Evolutionary conservation across 2,797 vertebrate genomes (phyloP).

Genomic region (Cygnus olor): DNA sequence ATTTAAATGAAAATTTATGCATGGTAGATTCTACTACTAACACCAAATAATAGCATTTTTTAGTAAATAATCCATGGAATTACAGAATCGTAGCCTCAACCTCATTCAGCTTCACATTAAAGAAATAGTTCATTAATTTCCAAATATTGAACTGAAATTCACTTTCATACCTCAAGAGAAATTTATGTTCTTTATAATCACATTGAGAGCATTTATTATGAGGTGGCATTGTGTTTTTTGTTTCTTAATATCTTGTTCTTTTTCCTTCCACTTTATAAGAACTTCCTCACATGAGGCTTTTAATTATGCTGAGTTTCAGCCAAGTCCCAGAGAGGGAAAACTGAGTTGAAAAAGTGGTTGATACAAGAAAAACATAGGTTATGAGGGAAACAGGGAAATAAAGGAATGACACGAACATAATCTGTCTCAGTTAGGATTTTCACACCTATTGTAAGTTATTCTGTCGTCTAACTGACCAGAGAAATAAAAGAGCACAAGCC

Average conservation of each 20-base stretch:
- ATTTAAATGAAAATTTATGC: neutral
- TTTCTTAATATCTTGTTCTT: neutral
- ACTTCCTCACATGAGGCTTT: neutral
- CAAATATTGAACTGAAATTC: neutral
- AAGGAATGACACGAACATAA: conserved; percentile 10
- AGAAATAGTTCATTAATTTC: neutral
- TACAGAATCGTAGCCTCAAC: too few species aligned
- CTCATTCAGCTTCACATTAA: neutral
- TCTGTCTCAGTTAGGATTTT: conserved; percentile 22
- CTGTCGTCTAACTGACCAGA: neutral
- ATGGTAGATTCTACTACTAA: neutral
- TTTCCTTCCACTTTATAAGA: neutral
- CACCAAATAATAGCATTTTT: neutral
- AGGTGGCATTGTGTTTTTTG: rapidly evolving
- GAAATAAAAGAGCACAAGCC: neutral
- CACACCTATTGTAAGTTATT: conserved; percentile 14
- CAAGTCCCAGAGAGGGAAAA: neutral
- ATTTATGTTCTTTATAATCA: neutral
- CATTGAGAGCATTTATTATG: neutral
- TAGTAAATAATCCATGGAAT: neutral
- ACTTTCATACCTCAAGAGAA: neutral
- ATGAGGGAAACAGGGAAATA: conserved; percentile 3
- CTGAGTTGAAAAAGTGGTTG: neutral
- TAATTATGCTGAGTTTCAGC: neutral
- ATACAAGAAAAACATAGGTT: conserved; percentile 4